A percentile compares a stretch with the other conserved stretches of the same genome.
phyloP scores from a whole-genome alignment of 2,113 vertebrate genomes.

The Chiloscyllium plagiosum region DNA sequence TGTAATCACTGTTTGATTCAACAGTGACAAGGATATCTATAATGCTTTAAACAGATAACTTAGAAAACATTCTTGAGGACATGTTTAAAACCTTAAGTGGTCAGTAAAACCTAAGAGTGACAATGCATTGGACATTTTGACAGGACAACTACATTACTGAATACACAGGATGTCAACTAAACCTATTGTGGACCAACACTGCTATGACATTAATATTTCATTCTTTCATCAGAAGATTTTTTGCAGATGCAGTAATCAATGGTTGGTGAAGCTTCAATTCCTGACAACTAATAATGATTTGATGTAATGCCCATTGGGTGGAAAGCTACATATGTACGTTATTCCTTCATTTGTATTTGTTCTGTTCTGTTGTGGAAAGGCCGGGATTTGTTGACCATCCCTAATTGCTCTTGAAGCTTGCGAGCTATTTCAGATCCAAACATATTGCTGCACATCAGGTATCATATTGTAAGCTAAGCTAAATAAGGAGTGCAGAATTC shows the following conservation, averaged over 20 bases:
- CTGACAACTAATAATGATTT: neutral
- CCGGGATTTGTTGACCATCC: too few relatives aligned
- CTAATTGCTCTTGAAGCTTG: too few relatives aligned
- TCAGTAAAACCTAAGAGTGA: neutral
- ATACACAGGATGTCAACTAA: conserved; percentile 17
- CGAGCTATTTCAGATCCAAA: too few relatives aligned
- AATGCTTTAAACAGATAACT: conserved; percentile 18
- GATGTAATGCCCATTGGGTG: neutral
- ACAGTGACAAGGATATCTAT: conserved; percentile 22
- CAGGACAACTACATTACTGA: neutral
- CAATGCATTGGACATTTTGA: neutral
- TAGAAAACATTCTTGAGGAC: neutral
- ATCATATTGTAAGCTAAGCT: too few relatives aligned
- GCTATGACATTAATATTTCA: neutral
- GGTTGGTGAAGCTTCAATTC: too few relatives aligned
- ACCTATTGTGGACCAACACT: neutral
- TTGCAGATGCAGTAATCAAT: neutral
- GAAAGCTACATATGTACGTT: neutral
- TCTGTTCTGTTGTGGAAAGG: neutral
- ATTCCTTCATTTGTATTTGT: neutral
- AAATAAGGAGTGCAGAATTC: too few relatives aligned
- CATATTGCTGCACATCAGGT: too few relatives aligned
- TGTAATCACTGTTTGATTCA: conserved; percentile 26
- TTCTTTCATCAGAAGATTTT: neutral
- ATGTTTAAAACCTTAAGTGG: neutral